A percentile compares a stretch with the other conserved stretches of the same genome.
phyloP scores from a whole-genome alignment of 2,888 invertebrate genomes.

The Scaptodrosophila latifasciaeformis region DNA sequence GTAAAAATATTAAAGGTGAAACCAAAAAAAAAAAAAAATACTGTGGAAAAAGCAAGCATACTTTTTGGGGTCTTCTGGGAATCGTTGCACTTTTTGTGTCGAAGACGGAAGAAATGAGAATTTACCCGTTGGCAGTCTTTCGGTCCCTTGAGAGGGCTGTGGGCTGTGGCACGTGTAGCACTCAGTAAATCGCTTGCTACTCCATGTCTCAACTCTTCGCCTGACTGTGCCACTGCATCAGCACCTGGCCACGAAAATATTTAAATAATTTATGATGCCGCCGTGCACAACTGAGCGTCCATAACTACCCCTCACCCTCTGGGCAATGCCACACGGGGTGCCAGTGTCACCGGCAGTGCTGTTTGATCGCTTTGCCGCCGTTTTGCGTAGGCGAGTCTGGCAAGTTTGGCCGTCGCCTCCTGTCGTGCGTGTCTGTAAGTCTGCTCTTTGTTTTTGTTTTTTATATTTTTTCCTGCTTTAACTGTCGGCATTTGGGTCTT shows the following conservation, averaged over 20 bases:
- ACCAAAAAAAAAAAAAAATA: slow-evolving; percentile 24
- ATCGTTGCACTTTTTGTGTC: too few species aligned
- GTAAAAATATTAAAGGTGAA: slow-evolving; percentile 24
- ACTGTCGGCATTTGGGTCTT: neutral
- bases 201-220: slow-evolving; percentile 4
- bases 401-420: slow-evolving; percentile 24
- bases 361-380: too few species aligned
- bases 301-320: neutral
- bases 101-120: too few species aligned
- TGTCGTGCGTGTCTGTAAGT: slow-evolving; percentile 6
- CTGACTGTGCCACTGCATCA: slow-evolving; percentile 17
- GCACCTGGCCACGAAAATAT: slow-evolving; percentile 39
- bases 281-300: slow-evolving; percentile 44
- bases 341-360: neutral
- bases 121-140: too few species aligned
- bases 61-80: slow-evolving; percentile 18
- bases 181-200: slow-evolving; percentile 19
- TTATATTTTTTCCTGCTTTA: neutral
- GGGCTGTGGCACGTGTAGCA: slow-evolving; percentile 42
- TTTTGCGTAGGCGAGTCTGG: slow-evolving; percentile 46
- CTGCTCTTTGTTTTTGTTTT: neutral
- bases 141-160: neutral
- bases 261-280: slow-evolving; percentile 64
- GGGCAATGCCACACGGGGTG: neutral
- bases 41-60: slow-evolving; percentile 31